phyloP scores from a whole-genome alignment of 2,113 vertebrate species.

The Pteruthius melanotis region DNA sequence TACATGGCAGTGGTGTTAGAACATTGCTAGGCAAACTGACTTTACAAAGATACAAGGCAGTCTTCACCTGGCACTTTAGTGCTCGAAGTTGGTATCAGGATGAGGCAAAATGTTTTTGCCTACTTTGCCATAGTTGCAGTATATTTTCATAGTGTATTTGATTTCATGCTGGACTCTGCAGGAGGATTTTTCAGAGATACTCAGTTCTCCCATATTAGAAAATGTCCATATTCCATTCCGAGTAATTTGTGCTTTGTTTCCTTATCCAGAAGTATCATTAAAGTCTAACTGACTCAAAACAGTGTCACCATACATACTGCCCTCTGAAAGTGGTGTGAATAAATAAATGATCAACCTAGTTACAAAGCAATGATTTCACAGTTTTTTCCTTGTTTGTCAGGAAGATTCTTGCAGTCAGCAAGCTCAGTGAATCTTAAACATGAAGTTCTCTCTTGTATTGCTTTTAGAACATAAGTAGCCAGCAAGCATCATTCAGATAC shows the following conservation, averaged over 20 bases:
- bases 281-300: not conserved
- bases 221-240: not conserved
- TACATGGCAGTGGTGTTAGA: not conserved
- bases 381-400: not conserved
- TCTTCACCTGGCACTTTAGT: not conserved
- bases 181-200: not conserved
- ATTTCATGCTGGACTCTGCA: not conserved
- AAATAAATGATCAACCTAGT: not conserved
- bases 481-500: not conserved
- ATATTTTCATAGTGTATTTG: not conserved
- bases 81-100: not conserved
- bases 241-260: not conserved
- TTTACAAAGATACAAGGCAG: not conserved
- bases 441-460: not conserved
- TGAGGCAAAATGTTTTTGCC: not conserved
- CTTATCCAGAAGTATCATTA: not conserved
- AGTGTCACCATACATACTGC: not conserved
- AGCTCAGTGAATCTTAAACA: not conserved
- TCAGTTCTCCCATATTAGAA: not conserved
- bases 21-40: not conserved
- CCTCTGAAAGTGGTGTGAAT: not conserved
- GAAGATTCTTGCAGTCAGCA: not conserved
- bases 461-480: not conserved
- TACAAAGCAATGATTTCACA: not conserved
- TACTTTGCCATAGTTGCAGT: not conserved